Evolutionary conservation across 2,888 invertebrate genomes (phyloP).

Genomic region (Pegoplata infirma): DNA sequence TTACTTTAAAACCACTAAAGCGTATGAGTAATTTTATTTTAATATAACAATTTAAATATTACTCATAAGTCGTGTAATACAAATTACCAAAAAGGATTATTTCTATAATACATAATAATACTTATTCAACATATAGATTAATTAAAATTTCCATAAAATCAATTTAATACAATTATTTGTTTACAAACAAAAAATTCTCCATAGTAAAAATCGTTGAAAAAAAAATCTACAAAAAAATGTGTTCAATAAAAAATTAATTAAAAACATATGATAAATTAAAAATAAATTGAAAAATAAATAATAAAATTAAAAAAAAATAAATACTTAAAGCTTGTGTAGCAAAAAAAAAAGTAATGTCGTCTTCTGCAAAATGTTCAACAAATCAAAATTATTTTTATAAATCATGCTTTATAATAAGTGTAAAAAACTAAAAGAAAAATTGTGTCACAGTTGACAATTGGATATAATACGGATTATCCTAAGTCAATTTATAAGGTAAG

Average conservation of each 20-base stretch:
- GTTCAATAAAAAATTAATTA: not conserved
- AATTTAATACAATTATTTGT: no score
- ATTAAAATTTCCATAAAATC: not conserved
- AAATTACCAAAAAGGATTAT: not conserved
- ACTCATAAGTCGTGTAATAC: not conserved
- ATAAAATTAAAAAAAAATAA: not conserved
- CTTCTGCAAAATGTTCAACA: slow-evolving; percentile 41
- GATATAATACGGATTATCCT: slow-evolving; percentile 64
- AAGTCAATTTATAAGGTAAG: slow-evolving; percentile 64
- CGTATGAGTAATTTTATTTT: not conserved
- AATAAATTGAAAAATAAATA: not conserved
- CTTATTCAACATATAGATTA: not conserved
- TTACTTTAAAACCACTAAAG: not conserved
- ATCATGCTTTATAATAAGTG: slow-evolving; percentile 57
- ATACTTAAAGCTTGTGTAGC: not conserved
- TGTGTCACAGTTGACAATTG: slow-evolving; percentile 66
- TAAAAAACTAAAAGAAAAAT: slow-evolving; percentile 53
- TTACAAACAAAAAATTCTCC: not conserved
- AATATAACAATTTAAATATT: no score
- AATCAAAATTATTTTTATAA: slow-evolving; percentile 44
- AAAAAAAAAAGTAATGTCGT: slow-evolving; percentile 30
- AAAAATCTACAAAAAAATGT: not conserved
- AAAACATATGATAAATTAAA: not conserved
- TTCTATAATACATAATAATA: not conserved
- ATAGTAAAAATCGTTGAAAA: not conserved